Conservation (phyloP, 2,888 invertebrate species). For the Sarcophaga caerulescens region DNA sequence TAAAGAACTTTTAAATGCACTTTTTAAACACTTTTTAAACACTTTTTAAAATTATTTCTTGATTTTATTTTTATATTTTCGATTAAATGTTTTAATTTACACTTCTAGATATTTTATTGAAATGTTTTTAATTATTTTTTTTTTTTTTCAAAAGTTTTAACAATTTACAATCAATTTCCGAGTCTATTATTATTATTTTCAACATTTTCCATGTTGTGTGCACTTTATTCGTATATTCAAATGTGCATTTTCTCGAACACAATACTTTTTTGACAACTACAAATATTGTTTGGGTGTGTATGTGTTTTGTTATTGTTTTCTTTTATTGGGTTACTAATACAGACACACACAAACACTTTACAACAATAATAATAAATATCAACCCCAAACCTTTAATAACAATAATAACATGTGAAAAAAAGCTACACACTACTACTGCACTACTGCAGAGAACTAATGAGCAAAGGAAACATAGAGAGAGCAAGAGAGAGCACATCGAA, state of each 20-base stretch:
- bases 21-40: neutral
- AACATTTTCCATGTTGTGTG: neutral
- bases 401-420: conserved; percentile 33
- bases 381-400: conserved; percentile 40
- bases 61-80: conserved; percentile 1
- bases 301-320: conserved; percentile 23
- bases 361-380: conserved; percentile 25
- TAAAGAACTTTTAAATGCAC: neutral
- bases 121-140: neutral
- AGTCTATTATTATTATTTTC: neutral
- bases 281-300: conserved; percentile 28
- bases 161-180: conserved; percentile 32
- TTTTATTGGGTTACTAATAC: conserved; percentile 60
- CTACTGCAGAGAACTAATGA: conserved; percentile 51
- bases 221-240: conserved; percentile 33
- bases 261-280: conserved; percentile 45
- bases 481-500: conserved; percentile 7
- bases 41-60: conserved; percentile 8
- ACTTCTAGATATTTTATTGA: neutral
- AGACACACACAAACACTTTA: conserved; percentile 5
- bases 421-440: conserved; percentile 49
- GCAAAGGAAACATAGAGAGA: conserved; percentile 35
- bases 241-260: conserved; percentile 27
- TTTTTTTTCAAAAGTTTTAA: conserved; percentile 21
- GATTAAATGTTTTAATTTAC: neutral